A percentile compares a stretch with the other conserved stretches of the same genome.
Evolutionary conservation across 2,113 vertebrate genomes (phyloP).

Genomic region (Micronycteris hirsuta): DNA sequence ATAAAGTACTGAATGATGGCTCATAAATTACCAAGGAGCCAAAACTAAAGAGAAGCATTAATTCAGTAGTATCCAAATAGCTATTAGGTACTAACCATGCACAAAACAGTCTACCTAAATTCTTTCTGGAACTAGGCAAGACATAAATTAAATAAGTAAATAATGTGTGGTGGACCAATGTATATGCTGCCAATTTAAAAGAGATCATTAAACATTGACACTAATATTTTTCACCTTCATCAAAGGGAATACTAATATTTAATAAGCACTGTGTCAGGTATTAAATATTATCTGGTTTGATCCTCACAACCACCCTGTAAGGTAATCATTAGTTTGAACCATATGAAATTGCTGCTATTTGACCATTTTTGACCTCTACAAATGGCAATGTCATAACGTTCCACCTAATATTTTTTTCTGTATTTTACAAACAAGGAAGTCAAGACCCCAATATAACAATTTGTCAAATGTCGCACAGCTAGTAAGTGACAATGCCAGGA

Average conservation of each 20-base stretch:
- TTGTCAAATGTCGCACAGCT: constrained; percentile 8
- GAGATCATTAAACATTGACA: background rate
- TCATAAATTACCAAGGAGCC: background rate
- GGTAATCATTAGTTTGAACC: background rate
- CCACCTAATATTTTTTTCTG: background rate
- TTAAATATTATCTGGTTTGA: background rate
- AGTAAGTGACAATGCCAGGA: background rate
- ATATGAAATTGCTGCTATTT: constrained; percentile 6
- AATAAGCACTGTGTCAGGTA: background rate
- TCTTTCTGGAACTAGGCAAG: background rate
- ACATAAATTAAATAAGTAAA: background rate
- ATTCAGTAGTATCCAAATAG: background rate
- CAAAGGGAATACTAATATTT: constrained; percentile 13
- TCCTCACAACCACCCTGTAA: background rate
- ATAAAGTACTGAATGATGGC: background rate
- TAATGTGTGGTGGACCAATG: background rate
- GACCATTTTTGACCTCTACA: constrained; percentile 18
- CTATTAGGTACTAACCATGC: background rate
- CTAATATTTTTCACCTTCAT: background rate
- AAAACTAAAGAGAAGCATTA: constrained; percentile 1
- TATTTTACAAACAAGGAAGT: background rate
- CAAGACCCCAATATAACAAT: background rate
- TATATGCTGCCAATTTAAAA: background rate
- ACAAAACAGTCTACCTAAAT: background rate
- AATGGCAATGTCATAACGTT: background rate